Conservation (phyloP, 2,113 vertebrate genomes). For the Hyaena hyaena region DNA sequence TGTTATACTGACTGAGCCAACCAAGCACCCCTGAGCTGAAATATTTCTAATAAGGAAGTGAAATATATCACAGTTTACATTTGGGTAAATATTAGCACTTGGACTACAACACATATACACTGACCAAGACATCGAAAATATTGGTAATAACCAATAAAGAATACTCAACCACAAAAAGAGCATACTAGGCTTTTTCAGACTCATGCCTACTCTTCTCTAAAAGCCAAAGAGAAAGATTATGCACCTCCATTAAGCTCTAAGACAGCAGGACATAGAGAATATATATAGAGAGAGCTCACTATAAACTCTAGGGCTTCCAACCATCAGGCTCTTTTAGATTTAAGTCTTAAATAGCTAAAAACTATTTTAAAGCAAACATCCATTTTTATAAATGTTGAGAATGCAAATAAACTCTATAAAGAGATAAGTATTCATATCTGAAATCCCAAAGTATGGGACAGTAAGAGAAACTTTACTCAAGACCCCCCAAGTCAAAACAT, state of each 20-base stretch:
- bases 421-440: slow-evolving; percentile 31
- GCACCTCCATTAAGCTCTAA: neutral
- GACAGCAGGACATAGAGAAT: neutral
- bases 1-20: neutral
- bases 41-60: neutral
- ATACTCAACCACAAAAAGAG: neutral
- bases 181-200: neutral
- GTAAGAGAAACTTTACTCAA: slow-evolving; percentile 34
- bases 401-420: slow-evolving; percentile 63
- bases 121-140: neutral
- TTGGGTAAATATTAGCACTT: slow-evolving; percentile 36
- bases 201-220: neutral
- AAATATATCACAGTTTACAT: slow-evolving; percentile 41
- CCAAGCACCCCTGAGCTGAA: neutral
- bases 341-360: slow-evolving; percentile 55
- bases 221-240: neutral
- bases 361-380: slow-evolving; percentile 70
- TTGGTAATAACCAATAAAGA: slow-evolving; percentile 16
- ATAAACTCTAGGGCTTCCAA: slow-evolving; percentile 56
- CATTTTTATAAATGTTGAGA: slow-evolving; percentile 51
- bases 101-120: neutral
- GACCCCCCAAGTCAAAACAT: slow-evolving; percentile 27
- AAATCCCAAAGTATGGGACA: slow-evolving; percentile 33
- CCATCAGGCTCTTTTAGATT: slow-evolving; percentile 48
- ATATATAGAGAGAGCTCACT: slow-evolving; percentile 53